Conservation (phyloP, 1,140 invertebrate species). For the Papilio glaucus region DNA sequence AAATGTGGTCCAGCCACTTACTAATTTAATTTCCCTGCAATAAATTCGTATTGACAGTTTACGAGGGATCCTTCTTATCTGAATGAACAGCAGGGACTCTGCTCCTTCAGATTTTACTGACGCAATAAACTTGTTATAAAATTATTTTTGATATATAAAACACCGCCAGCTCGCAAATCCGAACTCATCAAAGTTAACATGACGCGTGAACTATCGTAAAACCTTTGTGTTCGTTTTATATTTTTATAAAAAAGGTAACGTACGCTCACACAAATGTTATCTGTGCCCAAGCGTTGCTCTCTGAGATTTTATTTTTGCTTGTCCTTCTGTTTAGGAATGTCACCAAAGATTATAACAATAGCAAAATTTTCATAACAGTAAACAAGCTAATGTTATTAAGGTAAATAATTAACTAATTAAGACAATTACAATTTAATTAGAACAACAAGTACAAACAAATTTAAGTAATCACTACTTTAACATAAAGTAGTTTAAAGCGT, state of each 20-base stretch:
- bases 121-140: constrained; percentile 26
- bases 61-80: constrained; percentile 9
- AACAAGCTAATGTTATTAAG: too few relatives aligned
- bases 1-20: background rate
- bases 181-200: background rate
- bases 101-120: constrained; percentile 19
- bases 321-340: too few relatives aligned
- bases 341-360: too few relatives aligned
- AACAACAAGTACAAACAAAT: too few relatives aligned
- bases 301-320: too few relatives aligned
- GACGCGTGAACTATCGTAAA: background rate
- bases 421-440: too few relatives aligned
- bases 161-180: background rate
- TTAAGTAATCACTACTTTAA: too few relatives aligned
- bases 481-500: too few relatives aligned
- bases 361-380: too few relatives aligned
- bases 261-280: background rate
- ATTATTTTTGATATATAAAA: constrained; percentile 17
- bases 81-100: constrained; percentile 10
- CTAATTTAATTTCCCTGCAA: background rate
- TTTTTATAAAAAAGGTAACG: background rate
- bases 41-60: constrained; percentile 1
- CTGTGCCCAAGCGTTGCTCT: too few relatives aligned
- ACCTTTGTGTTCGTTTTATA: background rate
- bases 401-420: too few relatives aligned